Conservation (phyloP, 2,888 invertebrate species). For the Sialis fuliginosa region DNA sequence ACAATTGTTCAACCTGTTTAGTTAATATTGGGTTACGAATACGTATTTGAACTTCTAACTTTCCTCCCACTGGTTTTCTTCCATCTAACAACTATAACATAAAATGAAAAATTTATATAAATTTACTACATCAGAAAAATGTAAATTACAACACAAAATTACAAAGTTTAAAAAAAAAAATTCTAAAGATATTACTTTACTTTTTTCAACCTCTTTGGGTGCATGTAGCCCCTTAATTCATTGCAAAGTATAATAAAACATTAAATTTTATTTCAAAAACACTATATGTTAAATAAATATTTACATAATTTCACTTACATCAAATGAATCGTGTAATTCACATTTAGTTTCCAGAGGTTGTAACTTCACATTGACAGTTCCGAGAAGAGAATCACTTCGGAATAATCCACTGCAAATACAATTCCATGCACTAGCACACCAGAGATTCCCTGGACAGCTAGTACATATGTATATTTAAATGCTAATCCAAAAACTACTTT, state of each 20-base stretch:
- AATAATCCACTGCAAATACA: slow-evolving; percentile 86
- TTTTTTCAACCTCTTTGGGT: background rate
- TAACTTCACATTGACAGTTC: slow-evolving; percentile 66
- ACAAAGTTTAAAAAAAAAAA: background rate
- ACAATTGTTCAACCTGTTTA: slow-evolving; percentile 76
- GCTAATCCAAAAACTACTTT: background rate
- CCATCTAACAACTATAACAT: slow-evolving; percentile 69
- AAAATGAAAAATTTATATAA: slow-evolving; percentile 8
- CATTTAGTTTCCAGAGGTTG: slow-evolving; percentile 78
- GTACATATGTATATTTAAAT: slow-evolving; percentile 12
- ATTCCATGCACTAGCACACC: slow-evolving; percentile 23
- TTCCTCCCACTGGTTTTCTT: slow-evolving; percentile 71
- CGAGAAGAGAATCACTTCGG: slow-evolving; percentile 70
- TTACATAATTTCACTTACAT: slow-evolving; percentile 44
- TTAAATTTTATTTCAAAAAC: background rate
- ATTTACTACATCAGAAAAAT: background rate
- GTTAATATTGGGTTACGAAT: slow-evolving; percentile 72
- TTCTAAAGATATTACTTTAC: background rate
- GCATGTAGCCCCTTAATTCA: too few relatives aligned
- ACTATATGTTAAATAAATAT: background rate
- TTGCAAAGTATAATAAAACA: background rate
- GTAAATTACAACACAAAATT: background rate
- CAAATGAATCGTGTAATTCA: slow-evolving; percentile 79
- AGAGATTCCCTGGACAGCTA: slow-evolving; percentile 16
- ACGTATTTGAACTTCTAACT: slow-evolving; percentile 74